Evolutionary conservation across 2,113 vertebrate species (phyloP).

Genomic region (Dromiciops gliroides): DNA sequence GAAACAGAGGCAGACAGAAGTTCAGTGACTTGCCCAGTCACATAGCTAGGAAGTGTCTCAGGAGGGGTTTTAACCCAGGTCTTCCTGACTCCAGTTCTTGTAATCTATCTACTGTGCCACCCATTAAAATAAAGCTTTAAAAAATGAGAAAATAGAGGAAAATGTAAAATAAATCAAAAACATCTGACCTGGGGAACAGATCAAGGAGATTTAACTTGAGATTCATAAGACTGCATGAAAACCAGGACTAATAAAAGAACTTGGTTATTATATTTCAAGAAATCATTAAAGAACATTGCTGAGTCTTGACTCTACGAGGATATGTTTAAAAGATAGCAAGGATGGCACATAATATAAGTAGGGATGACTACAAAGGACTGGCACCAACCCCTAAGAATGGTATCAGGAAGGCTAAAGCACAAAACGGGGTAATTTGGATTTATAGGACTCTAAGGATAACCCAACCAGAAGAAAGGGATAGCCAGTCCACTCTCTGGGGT

Average conservation of each 20-base stretch:
- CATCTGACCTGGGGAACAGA: background rate
- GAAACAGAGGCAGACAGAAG: background rate
- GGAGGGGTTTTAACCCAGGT: constrained; percentile 13
- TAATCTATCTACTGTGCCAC: background rate
- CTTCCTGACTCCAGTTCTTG: background rate
- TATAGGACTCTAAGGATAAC: background rate
- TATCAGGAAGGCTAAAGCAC: background rate
- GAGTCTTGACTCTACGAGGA: background rate
- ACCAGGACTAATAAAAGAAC: background rate
- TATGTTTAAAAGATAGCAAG: background rate
- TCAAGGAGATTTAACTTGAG: background rate
- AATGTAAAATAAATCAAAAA: background rate
- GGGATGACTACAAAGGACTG: background rate
- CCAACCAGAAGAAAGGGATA: background rate
- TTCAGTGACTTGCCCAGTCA: background rate
- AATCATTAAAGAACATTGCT: background rate
- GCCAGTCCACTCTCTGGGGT: background rate
- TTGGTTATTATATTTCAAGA: background rate
- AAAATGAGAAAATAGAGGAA: background rate
- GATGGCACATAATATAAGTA: background rate
- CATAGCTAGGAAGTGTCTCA: background rate
- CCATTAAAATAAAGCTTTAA: background rate
- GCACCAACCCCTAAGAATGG: background rate
- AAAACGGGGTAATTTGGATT: background rate
- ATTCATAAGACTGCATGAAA: background rate